phyloP scores from a whole-genome alignment of 2,888 invertebrate species.

The Noctua pronuba region DNA sequence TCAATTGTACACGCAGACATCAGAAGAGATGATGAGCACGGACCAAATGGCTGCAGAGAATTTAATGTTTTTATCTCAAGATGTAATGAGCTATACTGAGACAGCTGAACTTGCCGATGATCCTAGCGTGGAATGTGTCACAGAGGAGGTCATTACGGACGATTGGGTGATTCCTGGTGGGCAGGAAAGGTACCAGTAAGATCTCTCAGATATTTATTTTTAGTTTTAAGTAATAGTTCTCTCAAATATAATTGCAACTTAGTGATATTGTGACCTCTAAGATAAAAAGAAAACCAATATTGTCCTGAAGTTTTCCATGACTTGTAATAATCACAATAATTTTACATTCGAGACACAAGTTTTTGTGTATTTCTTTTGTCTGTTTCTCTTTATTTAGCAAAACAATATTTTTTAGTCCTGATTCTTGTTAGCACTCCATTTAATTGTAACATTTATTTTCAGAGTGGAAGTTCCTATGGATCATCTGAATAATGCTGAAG shows the following conservation, averaged over 20 bases:
- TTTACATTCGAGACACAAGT: background rate
- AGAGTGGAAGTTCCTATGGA: slow-evolving; percentile 93
- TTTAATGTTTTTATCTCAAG: slow-evolving; percentile 91
- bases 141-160: slow-evolving; percentile 95
- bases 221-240: background rate
- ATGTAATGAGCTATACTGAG: slow-evolving; percentile 86
- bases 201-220: slow-evolving; percentile 1
- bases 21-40: slow-evolving; percentile 85
- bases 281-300: background rate
- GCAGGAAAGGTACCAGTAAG: slow-evolving; percentile 91
- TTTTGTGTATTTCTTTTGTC: too few species aligned
- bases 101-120: slow-evolving; percentile 83
- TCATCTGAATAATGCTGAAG: slow-evolving; percentile 87
- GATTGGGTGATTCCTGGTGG: slow-evolving; percentile 94
- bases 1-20: slow-evolving; percentile 70
- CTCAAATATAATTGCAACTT: background rate
- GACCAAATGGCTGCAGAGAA: slow-evolving; percentile 92
- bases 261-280: background rate
- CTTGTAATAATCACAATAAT: background rate
- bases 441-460: slow-evolving; percentile 64
- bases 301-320: background rate
- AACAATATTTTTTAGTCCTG: background rate
- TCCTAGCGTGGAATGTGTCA: slow-evolving; percentile 91
- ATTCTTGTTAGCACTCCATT: background rate
- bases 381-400: background rate